Base-by-base conservation (phyloP, 2,113 vertebrate genomes). In the Nibea albiflora region DNA sequence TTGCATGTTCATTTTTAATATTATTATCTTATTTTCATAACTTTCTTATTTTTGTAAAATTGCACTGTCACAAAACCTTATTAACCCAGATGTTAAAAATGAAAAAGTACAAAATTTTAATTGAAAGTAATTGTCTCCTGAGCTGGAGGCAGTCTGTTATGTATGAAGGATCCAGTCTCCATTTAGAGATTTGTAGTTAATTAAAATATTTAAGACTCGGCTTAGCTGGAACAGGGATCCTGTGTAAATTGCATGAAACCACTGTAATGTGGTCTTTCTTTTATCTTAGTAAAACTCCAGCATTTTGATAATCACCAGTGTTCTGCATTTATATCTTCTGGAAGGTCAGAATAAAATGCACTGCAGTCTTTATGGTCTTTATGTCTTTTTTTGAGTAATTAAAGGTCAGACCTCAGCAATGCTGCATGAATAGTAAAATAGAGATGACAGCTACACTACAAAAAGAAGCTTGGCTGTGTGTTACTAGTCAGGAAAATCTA, bases 351-450 rank as follows among this genome's bases (percentile, higher is more conserved):
- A 73, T 50, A n/a, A 67, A 78, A 71, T 44, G 10, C 24, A 22
- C n/a, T 53, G 58, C 5, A 67, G 52, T 7, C 6, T 60, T 24
- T 60, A 28, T 53, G 11, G 47, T 62, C 42, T 63, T 24, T 70
- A 39, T 7, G 2, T 68, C 39, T 5, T 26, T 26, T 52, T 65
- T 58, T 50, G 31, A 71, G 20, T 8, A 56, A 65, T 26, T 63
- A 70, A 68, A 82, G 62, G 76, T 73, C 79, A 70, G 31, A 77
- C 31, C 31, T 47, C 39, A 44, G 54, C 35, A 54, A 28, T 31
- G n/a, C 81, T 78, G 35, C 31, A 26, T 28, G 47, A 63, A 79
- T 78, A 39, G 69, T 63, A 74, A 78, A 67, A 67, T 11, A 8
- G 42, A 50, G 11, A 24, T 3, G 39, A 15, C 53, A 57, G 35